phyloP scores from a whole-genome alignment of 2,888 invertebrate genomes.

The Schizaphis graminum region DNA sequence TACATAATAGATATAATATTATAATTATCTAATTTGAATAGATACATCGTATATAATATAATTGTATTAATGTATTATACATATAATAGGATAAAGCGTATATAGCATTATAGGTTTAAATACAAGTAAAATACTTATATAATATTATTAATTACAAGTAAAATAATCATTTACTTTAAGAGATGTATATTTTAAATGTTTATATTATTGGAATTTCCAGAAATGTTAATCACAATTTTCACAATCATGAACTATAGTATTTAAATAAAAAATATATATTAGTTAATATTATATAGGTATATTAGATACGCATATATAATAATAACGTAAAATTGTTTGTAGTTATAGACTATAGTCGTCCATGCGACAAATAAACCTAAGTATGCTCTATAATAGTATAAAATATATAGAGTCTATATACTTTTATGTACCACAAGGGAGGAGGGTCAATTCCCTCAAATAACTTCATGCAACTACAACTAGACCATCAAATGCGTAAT shows the following conservation, averaged over 20 bases:
- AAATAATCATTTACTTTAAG: not conserved
- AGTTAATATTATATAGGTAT: not conserved
- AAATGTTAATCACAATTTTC: not conserved
- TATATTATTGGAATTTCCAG: not conserved
- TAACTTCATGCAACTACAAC: not conserved
- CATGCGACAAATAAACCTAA: not conserved
- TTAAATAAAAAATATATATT: not conserved
- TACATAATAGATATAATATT: not conserved
- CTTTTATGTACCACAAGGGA: not conserved
- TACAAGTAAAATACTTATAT: not conserved
- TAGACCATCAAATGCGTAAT: not conserved
- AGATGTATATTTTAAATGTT: not conserved
- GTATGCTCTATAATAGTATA: not conserved
- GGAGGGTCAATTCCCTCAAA: not conserved
- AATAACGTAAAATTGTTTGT: not conserved
- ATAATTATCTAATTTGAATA: not conserved
- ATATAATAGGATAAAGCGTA: no score
- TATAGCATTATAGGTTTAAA: not conserved
- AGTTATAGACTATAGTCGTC: not conserved
- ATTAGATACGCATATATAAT: not conserved
- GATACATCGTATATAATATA: not conserved
- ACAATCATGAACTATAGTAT: not conserved
- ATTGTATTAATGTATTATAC: not conserved
- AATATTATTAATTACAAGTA: not conserved
- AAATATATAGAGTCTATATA: not conserved